These are phyloP conservation scores for Pristionchus entomophagus DNA, from an alignment of 2,888 invertebrate genomes.

Conservation along the genomic window DNA sequence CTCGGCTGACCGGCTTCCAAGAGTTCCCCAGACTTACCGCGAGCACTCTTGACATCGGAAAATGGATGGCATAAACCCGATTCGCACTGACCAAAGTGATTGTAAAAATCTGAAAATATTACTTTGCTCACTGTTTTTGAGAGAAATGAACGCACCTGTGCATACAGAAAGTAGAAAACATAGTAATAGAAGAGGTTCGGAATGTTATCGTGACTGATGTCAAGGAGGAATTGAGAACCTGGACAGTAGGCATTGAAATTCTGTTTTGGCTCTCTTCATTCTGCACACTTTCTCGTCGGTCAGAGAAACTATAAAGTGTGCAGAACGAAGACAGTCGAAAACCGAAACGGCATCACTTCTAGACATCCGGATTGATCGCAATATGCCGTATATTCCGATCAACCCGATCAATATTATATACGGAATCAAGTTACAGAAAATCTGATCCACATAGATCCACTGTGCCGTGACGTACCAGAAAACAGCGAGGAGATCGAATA, in stretches of 20 bases:
- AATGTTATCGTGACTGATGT: slow-evolving; percentile 18
- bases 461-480: slow-evolving; percentile 1
- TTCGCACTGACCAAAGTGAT: slow-evolving; percentile 18
- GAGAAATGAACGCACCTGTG: not conserved
- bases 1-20: no score
- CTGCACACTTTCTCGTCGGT: no score
- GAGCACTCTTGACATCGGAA: not conserved
- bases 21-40: not conserved
- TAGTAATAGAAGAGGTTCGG: not conserved
- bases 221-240: not conserved
- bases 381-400: no score
- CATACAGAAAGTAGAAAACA: slow-evolving; percentile 21
- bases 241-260: not conserved
- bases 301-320: no score
- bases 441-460: slow-evolving; percentile 16
- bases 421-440: not conserved
- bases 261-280: no score
- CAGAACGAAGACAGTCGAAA: no score
- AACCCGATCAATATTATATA: no score
- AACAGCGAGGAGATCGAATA: not conserved
- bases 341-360: no score
- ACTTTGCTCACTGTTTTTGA: not conserved
- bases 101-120: not conserved
- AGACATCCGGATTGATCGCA: no score
- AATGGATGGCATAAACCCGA: not conserved